Base-by-base conservation (phyloP, 1,140 invertebrate species). In the Sweltsa coloradensis region DNA sequence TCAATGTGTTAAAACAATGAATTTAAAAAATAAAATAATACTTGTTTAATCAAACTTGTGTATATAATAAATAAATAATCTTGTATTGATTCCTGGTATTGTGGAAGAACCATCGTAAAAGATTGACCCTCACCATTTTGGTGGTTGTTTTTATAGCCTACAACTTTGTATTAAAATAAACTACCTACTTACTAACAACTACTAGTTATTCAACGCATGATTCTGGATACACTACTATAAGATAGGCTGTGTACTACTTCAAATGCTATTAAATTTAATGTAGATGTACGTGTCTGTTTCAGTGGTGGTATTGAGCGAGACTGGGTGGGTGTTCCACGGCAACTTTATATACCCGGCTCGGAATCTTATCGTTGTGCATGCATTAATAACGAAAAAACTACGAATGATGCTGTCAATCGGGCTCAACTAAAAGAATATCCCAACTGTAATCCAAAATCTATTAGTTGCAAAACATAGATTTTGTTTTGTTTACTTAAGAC, bases 291-390 rank as follows among this genome's bases (percentile, higher is more conserved):
- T 18, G 51, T 50, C 49, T 42, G 56, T 65, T 68, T 56, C 56
- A 94, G 90, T 70, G 91, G 92, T 48, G 92, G 91, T 37, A 74
- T 92, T 45, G 58, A 75, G 45, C 71, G 92, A 57, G 69, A 81
- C 50, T 96, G 92, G 91, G 65, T 71, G 21, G 92, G 92, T 16
- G 78, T 89, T 34, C 92, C 91, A 0, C 71, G 90, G 48, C 76
- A 82, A 62, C 69, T 87, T 5, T 89, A 76, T 57, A 68, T 73
- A 45, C 72, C 81, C 31, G 76, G 75, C 13, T 68, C 68, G 14
- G 61, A 71, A 46, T 65, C 67, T 25, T 73, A 77, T 34, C 71
- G 83, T 18, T 96, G 91, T 72, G 89, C 83, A 4, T 95, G 92
- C 67, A 72, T 93, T 1, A 73, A 70, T 50, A 50, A 66, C 9